Percentiles rank a stretch among this genome's conserved stretches.
Evolutionary conservation across 64 coral and sea anemone genomes (phyloP).

Genomic region (Montipora foliosa): DNA sequence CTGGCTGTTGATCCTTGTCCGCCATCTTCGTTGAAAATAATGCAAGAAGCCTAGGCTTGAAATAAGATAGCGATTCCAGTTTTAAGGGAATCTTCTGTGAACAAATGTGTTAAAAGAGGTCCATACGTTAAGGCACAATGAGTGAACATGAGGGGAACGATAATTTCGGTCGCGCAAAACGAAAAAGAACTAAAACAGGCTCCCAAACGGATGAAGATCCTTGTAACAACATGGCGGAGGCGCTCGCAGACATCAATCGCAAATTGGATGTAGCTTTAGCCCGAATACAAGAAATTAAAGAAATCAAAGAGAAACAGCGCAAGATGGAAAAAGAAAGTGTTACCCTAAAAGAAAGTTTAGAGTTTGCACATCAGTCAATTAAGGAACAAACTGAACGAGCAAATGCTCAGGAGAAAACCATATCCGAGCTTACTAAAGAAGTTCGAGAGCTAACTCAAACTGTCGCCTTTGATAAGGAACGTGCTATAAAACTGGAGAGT

Average conservation of each 20-base stretch:
- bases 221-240: no score
- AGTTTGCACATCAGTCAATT: neutral
- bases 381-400: neutral
- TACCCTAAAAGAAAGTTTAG: neutral
- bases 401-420: neutral
- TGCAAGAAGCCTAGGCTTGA: no score
- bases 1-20: no score
- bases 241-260: neutral
- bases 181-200: neutral
- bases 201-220: no score
- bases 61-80: no score
- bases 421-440: neutral
- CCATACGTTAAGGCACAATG: no score
- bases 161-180: neutral
- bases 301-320: constrained; percentile 10
- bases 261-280: neutral
- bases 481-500: neutral
- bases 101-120: no score
- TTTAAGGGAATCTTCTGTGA: neutral
- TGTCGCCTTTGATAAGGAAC: neutral
- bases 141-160: no score
- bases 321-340: neutral
- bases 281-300: neutral
- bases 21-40: no score
- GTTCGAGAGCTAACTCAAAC: neutral